phyloP scores from a whole-genome alignment of 53 echinoderm and acorn worm genomes.

The Luidia sarsii region DNA sequence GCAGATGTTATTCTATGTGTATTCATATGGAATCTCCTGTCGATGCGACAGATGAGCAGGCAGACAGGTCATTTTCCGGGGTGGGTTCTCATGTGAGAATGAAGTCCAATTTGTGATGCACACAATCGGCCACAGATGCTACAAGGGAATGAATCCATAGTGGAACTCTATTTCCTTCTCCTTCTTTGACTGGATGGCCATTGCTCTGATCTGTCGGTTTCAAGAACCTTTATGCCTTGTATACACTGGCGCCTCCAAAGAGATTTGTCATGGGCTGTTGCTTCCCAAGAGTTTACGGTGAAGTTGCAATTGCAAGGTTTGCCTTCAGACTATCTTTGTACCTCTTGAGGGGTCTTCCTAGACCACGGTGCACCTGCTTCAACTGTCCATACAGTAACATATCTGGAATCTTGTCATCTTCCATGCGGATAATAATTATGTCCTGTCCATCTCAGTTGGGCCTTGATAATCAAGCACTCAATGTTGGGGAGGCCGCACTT shows the following conservation, averaged over 20 bases:
- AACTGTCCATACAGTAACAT: constrained; percentile 31
- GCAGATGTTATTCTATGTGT: too few relatives aligned
- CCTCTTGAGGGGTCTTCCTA: constrained; percentile 13
- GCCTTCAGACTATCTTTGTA: constrained; percentile 19
- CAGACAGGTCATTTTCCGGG: constrained; percentile 1
- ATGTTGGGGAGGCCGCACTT: constrained; percentile 48
- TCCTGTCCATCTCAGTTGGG: constrained; percentile 30
- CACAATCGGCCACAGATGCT: background rate
- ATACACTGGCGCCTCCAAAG: too few relatives aligned
- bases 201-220: background rate
- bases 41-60: constrained; percentile 13
- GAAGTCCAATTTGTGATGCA: constrained; percentile 16
- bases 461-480: constrained; percentile 37
- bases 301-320: constrained; percentile 18
- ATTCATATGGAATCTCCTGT: background rate
- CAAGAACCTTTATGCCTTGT: too few relatives aligned
- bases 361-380: constrained; percentile 33
- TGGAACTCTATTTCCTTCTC: background rate
- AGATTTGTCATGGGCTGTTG: too few relatives aligned
- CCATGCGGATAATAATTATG: constrained; percentile 22
- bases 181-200: background rate
- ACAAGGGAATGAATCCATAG: too few relatives aligned
- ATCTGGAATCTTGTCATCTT: constrained; percentile 19
- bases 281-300: background rate
- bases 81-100: constrained; percentile 11